phyloP scores from a whole-genome alignment of 2,113 vertebrate genomes.

The Tenebrosternarchus preto region DNA sequence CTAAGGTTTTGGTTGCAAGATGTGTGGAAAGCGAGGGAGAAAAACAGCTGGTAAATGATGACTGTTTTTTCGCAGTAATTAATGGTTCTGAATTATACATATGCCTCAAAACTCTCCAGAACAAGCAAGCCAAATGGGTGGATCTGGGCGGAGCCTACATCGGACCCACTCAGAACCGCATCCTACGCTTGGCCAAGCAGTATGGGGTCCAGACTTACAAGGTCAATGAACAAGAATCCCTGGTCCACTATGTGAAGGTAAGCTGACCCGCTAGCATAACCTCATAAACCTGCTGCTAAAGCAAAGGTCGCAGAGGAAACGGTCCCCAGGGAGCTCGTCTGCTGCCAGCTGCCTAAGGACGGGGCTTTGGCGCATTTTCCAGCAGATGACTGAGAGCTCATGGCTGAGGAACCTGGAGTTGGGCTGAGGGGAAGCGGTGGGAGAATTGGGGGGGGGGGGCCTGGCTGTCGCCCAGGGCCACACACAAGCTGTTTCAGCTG shows the following conservation, averaged over 20 bases:
- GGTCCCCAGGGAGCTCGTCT: not conserved
- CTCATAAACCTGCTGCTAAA: not conserved
- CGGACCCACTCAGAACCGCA: constrained; percentile 94
- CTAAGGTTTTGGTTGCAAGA: too few species aligned
- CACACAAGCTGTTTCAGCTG: constrained; percentile 43
- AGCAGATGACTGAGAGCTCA: constrained; percentile 16
- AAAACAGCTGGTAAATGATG: too few species aligned
- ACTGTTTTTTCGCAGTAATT: too few species aligned
- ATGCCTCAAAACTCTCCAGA: constrained; percentile 73
- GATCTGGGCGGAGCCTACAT: constrained; percentile 95
- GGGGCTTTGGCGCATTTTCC: not conserved
- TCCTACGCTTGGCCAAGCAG: constrained; percentile 88
- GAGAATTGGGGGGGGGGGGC: too few species aligned
- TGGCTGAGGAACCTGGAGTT: constrained; percentile 23
- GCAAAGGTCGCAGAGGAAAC: not conserved
- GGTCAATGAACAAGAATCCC: constrained; percentile 88
- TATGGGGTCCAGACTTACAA: constrained; percentile 90
- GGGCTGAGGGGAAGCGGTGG: not conserved
- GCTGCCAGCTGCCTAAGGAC: not conserved
- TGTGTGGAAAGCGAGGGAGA: too few species aligned
- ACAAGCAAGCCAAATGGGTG: constrained; percentile 90
- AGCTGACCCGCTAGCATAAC: constrained; percentile 52
- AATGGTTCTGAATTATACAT: not conserved
- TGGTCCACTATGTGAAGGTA: constrained; percentile 90
- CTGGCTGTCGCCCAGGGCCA: not conserved